phyloP scores from a whole-genome alignment of 2,113 vertebrate species.

The Zosterops lateralis region DNA sequence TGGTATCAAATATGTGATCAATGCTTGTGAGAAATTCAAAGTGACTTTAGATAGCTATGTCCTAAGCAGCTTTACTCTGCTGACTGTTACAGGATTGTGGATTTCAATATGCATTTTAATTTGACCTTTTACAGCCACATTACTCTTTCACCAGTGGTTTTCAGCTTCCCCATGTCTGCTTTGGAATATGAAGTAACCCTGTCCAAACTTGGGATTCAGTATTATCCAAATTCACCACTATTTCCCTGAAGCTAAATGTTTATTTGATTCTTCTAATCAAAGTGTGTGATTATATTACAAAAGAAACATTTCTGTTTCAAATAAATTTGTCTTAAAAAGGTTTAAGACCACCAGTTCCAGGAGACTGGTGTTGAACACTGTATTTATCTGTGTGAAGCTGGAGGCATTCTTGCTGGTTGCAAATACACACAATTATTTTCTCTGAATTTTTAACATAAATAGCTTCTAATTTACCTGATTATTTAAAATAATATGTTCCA shows the following conservation, averaged over 20 bases:
- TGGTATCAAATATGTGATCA: conserved; percentile 31
- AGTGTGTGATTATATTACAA: background rate
- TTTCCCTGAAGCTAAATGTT: background rate
- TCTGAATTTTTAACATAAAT: background rate
- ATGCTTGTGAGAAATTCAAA: conserved; percentile 28
- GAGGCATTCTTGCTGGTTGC: background rate
- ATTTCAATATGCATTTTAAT: conserved; percentile 9
- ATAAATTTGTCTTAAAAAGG: background rate
- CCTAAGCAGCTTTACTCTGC: background rate
- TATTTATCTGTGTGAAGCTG: background rate
- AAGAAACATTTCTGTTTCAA: background rate
- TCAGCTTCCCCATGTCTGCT: background rate
- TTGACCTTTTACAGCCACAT: background rate
- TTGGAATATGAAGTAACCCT: background rate
- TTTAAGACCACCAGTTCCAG: background rate
- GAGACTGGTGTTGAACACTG: background rate
- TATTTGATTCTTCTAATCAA: background rate
- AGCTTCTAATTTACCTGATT: background rate
- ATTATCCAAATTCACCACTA: background rate
- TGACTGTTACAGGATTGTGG: background rate
- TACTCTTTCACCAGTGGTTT: background rate
- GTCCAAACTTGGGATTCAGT: background rate
- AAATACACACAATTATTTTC: background rate
- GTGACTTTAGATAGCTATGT: conserved; percentile 10
- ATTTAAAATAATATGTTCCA: background rate